Evolutionary conservation across 1,140 invertebrate genomes (phyloP), one percentile per base, ranked within the genome.

Genomic region (Diploscapter pachys): DNA sequence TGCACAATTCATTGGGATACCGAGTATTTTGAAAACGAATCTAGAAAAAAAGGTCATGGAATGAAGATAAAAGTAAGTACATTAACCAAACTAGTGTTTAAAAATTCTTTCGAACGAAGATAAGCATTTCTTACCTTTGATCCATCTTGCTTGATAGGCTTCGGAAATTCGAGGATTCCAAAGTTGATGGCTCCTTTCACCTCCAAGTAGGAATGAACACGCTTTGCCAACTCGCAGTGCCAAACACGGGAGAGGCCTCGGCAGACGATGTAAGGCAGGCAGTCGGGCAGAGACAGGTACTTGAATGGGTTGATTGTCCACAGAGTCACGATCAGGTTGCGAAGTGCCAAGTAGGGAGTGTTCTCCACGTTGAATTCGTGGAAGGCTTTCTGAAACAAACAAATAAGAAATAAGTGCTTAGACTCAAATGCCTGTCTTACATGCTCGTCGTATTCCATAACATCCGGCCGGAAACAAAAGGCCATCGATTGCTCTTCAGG

Each of bases 261-360:
- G 78, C 88, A 88, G 48, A 88, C 85, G 3, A 89, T 63, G 61
- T 87, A 76, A 0, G 74, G 63, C 4, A 75, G 73, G 75, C 87
- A 86, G 51, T 78, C 82, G 55, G 87, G 82, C 48, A 80, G 77
- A 2, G 86, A 86, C 56, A 89, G 68, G 83, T 88, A 88, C 76
- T 88, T 82, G 81, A 87, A 87, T 48, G 83, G 83, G 80, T 88
- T 86, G 31, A 86, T 71, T 73, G 84, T 84, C 88, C 88, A 89
- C 6, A 88, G 65, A 48, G 87, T 81, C 13, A 89, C 68, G 68
- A 88, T 80, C 31, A 88, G 77, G 76, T 89, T 89, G 11, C 88
- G 69, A 4, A 89, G 69, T 49, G 86, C 87, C 51, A 89, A 81
- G 79, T 88, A 89, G 51, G 86, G 85, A 49, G 82, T 81, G 13